Base-by-base conservation (phyloP, 2,888 invertebrate species). In the Leptura quadrifasciata region DNA sequence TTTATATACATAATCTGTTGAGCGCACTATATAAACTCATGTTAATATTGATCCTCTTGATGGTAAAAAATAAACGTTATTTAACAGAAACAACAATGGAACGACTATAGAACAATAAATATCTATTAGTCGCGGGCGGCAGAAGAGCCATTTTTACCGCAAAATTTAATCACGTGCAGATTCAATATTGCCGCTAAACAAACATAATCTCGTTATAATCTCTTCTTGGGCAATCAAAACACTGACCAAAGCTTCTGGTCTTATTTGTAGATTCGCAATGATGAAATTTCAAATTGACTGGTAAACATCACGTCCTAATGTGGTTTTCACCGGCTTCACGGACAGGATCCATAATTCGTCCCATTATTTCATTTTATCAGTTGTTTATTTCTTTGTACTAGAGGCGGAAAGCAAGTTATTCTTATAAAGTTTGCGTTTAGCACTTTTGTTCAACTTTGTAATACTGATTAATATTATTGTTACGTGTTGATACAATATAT, bases 121-220 rank as follows among this genome's bases (percentile, higher is more conserved):
- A 39, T 47, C 18, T 9, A 17, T 20, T 58, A 21, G 69, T 6
- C 35, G 39, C 69, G 39, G 39, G 39, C 27, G 21, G 58, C 57
- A 21, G 69, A 35, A 18, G 57, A n/a, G 24, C 15, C 47, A 20
- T 61, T 76, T n/a, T 68, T 73, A 83, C 83, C 83, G 71, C 83
- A 82, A 74, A 73, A 83, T 83, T 76, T 78, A 68, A 79, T 83
- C 83, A 83, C 83, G 83, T 83, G 52, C 76, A 60, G 57, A 63
- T 77, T 76, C 74, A 75, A 80, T 76, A 75, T 78, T 68, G 73
- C 76, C 76, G 80, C 76, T 80, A 81, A 83, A 81, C 83, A 83
- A 82, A 83, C 79, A 79, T 81, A 81, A 81, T 80, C 77, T 80
- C 76, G 82, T 83, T 83, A 82, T 82, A 82, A 82, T 79, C 58